Percentiles rank a stretch among this genome's conserved stretches.
These are phyloP conservation scores for Ladona fulva DNA, from an alignment of 1,140 invertebrate genomes.

Conservation along the genomic window DNA sequence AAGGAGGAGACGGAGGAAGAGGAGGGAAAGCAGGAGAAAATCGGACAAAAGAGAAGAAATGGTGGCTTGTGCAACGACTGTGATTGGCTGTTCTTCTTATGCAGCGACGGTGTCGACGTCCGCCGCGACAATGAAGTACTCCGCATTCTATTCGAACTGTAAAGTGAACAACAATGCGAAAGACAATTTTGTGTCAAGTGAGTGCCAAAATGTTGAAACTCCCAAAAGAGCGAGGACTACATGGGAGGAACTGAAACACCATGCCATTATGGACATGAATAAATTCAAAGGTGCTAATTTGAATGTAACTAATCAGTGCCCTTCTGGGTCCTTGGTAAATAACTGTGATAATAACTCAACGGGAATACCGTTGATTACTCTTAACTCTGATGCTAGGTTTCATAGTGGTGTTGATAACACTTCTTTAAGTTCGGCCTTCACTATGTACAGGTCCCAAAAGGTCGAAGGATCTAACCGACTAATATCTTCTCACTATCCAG, in stretches of 20 bases:
- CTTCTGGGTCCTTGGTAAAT: neutral
- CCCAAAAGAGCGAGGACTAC: neutral
- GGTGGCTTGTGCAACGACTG: neutral
- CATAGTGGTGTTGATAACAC: neutral
- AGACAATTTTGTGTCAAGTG: neutral
- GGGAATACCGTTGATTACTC: neutral
- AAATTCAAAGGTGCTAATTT: neutral
- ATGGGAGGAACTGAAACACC: neutral
- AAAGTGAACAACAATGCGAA: neutral
- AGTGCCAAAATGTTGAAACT: neutral
- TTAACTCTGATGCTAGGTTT: neutral
- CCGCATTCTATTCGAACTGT: neutral
- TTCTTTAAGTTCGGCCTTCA: neutral
- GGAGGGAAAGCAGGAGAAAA: neutral
- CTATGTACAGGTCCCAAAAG: neutral
- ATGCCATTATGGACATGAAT: neutral
- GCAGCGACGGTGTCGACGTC: neutral
- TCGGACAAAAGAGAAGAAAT: neutral
- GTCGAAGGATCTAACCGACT: neutral
- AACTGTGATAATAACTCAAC: neutral
- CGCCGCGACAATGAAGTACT: neutral
- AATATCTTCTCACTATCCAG: neutral
- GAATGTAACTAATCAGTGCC: neutral
- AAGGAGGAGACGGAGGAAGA: neutral
- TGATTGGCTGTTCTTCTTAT: neutral